These are phyloP conservation scores for Auanema freiburgensis DNA, from an alignment of 2,888 invertebrate genomes.

Conservation along the genomic window DNA sequence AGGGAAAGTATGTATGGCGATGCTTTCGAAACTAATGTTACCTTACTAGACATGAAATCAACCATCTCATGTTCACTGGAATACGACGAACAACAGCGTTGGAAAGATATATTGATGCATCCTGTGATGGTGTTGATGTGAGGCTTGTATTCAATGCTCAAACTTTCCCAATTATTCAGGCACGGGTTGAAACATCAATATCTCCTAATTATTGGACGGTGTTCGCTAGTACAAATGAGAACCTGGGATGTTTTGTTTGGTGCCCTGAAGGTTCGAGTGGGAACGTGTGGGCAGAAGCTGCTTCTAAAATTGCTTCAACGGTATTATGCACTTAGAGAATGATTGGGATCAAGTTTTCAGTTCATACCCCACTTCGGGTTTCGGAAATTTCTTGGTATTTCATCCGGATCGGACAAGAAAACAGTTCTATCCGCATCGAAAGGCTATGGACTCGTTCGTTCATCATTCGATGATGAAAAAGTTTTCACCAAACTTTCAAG, in stretches of 20 bases:
- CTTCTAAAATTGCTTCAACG: conserved; percentile 22
- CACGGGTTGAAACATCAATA: conserved; percentile 33
- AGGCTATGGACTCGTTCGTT: conserved; percentile 22
- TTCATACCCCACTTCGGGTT: conserved; percentile 55
- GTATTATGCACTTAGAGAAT: conserved; percentile 18
- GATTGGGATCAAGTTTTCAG: conserved; percentile 21
- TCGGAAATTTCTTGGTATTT: conserved; percentile 56
- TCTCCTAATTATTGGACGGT: conserved; percentile 50
- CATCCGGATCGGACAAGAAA: conserved; percentile 41
- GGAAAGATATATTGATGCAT: conserved; percentile 49
- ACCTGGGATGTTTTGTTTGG: conserved; percentile 52
- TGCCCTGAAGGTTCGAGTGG: conserved; percentile 37
- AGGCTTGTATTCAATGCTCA: conserved; percentile 2
- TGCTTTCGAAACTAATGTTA: no score
- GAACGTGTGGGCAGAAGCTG: conserved; percentile 29
- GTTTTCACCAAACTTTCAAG: conserved; percentile 11
- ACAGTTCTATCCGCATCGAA: conserved; percentile 25
- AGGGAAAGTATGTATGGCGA: conserved; percentile 15
- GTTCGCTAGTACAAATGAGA: conserved; percentile 36
- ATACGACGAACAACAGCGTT: conserved; percentile 38
- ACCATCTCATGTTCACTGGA: conserved; percentile 29
- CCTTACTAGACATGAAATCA: no score
- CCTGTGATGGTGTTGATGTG: conserved; percentile 35
- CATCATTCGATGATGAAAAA: conserved; percentile 25
- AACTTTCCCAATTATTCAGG: conserved; percentile 20